phyloP scores from a whole-genome alignment of 2,113 vertebrate species.

The Pangasianodon hypophthalmus region DNA sequence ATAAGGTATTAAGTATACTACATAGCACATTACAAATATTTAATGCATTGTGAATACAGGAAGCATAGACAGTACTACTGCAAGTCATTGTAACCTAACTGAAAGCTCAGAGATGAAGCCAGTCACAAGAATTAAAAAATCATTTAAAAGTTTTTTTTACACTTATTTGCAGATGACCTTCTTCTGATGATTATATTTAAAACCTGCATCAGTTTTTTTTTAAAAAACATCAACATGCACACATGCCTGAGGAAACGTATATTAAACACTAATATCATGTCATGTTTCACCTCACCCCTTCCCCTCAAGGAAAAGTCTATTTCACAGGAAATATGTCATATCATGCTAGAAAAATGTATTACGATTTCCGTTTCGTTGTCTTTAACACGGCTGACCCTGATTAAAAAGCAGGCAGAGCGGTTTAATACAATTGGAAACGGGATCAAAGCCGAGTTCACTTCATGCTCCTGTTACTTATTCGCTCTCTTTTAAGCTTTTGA shows the following conservation, averaged over 20 bases:
- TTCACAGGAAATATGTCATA: not conserved
- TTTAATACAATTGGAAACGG: constrained; percentile 7
- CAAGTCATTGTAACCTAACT: not conserved
- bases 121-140: not conserved
- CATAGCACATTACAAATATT: not conserved
- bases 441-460: constrained; percentile 1
- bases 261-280: not conserved
- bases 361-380: not conserved
- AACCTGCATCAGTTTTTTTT: not conserved
- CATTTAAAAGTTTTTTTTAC: not conserved
- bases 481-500: constrained; percentile 22
- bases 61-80: not conserved
- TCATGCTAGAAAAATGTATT: not conserved
- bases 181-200: not conserved
- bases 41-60: not conserved
- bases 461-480: constrained; percentile 3
- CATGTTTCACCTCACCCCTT: not conserved
- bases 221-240: not conserved
- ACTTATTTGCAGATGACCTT: no score
- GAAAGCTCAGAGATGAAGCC: not conserved
- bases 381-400: not conserved
- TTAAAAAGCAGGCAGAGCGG: not conserved
- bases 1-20: not conserved
- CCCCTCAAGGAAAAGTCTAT: not conserved
- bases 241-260: not conserved